These are phyloP conservation scores for Thaumatotibia leucotreta DNA, from an alignment of 1,140 invertebrate species.

Conservation along the genomic window DNA sequence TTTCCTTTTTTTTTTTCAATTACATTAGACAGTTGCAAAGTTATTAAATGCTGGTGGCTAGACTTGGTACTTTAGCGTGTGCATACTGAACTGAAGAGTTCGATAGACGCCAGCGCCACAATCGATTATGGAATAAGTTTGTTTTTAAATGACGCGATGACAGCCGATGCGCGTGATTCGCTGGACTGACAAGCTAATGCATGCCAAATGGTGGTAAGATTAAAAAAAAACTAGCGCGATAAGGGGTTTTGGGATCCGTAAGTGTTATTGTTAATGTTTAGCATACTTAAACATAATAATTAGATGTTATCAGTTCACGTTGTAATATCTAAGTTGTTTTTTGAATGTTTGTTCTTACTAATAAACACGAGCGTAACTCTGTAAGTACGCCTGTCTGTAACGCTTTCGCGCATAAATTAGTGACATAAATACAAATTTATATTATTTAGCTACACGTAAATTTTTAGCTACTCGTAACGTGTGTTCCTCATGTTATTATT, in stretches of 20 bases:
- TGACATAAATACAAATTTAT: too few relatives aligned
- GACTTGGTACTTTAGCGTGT: neutral
- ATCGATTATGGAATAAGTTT: neutral
- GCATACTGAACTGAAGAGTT: neutral
- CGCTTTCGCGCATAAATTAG: too few relatives aligned
- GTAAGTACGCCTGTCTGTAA: too few relatives aligned
- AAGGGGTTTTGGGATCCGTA: neutral
- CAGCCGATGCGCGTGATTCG: conserved; percentile 30
- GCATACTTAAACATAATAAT: neutral
- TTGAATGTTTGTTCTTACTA: too few relatives aligned
- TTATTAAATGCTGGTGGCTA: neutral
- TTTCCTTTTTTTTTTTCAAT: neutral
- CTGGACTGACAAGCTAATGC: conserved; percentile 57
- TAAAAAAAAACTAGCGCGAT: conserved; percentile 21
- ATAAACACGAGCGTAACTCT: too few relatives aligned
- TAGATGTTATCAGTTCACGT: neutral
- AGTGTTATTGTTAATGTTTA: neutral
- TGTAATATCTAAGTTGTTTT: too few relatives aligned
- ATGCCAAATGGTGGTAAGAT: conserved; percentile 31
- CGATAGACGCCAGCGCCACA: neutral
- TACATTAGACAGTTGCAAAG: neutral
- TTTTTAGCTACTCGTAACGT: too few relatives aligned
- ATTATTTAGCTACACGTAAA: too few relatives aligned
- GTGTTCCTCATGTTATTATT: too few relatives aligned
- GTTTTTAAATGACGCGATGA: conserved; percentile 31